Evolutionary conservation across 2,797 vertebrate genomes (phyloP).

Genomic region (Trachops cirrhosus): DNA sequence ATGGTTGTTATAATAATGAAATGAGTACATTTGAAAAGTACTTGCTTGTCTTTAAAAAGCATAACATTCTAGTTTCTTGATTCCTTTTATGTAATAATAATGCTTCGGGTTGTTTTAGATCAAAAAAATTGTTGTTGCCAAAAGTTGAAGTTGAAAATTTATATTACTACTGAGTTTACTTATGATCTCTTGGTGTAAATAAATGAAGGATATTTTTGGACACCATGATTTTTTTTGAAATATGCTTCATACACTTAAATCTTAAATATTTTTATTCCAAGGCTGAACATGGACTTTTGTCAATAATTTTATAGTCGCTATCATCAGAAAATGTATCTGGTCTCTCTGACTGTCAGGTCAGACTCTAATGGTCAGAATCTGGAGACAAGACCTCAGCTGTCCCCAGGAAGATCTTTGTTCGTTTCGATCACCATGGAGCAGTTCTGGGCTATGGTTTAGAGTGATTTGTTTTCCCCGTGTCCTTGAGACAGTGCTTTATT

Average conservation of each 20-base stretch:
- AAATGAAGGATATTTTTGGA: not conserved
- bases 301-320: not conserved
- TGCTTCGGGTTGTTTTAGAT: not conserved
- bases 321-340: not conserved
- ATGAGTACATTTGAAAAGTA: not conserved
- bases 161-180: not conserved
- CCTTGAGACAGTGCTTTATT: not conserved
- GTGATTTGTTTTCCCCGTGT: not conserved
- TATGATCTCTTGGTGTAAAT: not conserved
- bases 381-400: not conserved
- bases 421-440: not conserved
- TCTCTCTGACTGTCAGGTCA: not conserved
- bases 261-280: not conserved
- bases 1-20: not conserved
- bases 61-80: not conserved
- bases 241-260: not conserved
- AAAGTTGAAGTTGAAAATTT: not conserved
- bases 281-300: not conserved
- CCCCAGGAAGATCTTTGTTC: not conserved
- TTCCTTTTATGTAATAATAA: not conserved
- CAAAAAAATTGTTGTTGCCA: not conserved
- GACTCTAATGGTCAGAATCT: not conserved
- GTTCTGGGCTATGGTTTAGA: not conserved
- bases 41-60: not conserved
- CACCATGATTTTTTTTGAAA: not conserved